phyloP scores from a whole-genome alignment of 23 tunicate species.

The Aplidium turbinatum region DNA sequence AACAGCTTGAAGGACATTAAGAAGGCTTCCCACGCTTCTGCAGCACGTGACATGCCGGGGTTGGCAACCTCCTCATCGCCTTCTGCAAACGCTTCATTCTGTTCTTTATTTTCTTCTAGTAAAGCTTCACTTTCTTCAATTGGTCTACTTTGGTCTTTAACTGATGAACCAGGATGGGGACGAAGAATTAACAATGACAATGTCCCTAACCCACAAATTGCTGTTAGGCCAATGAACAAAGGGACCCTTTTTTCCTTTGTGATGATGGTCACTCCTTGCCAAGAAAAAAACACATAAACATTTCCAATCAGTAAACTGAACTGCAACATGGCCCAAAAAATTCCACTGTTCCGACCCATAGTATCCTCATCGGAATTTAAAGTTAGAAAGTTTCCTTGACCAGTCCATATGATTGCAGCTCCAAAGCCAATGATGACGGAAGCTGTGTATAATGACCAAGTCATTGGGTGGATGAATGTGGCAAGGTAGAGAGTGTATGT shows the following conservation, averaged over 20 bases:
- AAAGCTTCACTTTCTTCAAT: neutral
- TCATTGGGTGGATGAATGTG: conserved; percentile 80
- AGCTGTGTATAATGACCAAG: conserved; percentile 73
- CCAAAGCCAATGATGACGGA: conserved; percentile 96
- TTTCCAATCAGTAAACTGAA: conserved; percentile 91
- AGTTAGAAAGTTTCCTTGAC: conserved; percentile 87
- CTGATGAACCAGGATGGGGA: conserved; percentile 2
- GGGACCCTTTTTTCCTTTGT: conserved; percentile 60
- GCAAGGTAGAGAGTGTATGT: conserved; percentile 90
- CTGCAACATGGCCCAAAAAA: conserved; percentile 95
- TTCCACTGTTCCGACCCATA: conserved; percentile 95
- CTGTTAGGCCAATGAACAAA: conserved; percentile 81
- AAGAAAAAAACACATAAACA: conserved; percentile 91
- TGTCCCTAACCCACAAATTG: conserved; percentile 74
- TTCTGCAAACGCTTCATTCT: neutral
- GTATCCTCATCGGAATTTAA: conserved; percentile 80
- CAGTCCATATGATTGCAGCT: conserved; percentile 92
- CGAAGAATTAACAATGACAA: conserved; percentile 41
- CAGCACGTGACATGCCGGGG: conserved; percentile 3
- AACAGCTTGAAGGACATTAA: conserved; percentile 63
- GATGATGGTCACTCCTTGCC: conserved; percentile 75
- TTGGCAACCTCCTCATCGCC: neutral
- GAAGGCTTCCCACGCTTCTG: conserved; percentile 60
- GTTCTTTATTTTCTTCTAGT: neutral
- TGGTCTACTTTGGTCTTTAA: neutral